phyloP scores from a whole-genome alignment of 2,113 vertebrate species.

The Python bivittatus region DNA sequence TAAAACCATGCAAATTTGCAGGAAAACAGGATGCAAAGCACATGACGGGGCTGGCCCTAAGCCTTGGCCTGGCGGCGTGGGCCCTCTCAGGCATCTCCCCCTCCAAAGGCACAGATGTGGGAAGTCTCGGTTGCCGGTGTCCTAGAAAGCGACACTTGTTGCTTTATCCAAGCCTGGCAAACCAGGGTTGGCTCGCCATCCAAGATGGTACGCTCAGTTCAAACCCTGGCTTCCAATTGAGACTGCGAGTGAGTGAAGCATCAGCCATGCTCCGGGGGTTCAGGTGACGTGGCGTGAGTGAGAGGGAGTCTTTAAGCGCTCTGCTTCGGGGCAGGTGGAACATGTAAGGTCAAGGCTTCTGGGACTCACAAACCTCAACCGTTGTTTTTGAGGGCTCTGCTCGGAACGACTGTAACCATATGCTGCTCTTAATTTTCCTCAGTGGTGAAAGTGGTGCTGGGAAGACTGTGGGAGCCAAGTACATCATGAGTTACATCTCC shows the following conservation, averaged over 20 bases:
- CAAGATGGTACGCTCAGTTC: not conserved
- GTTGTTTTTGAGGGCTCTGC: not conserved
- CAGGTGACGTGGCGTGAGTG: not conserved
- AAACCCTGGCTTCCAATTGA: not conserved
- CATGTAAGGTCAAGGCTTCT: not conserved
- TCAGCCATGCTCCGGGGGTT: not conserved
- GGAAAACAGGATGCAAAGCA: constrained; percentile 20
- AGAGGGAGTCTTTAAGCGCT: no score
- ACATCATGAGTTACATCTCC: constrained; percentile 96
- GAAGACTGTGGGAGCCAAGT: constrained; percentile 97
- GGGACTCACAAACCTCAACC: not conserved
- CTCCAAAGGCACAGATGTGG: no score
- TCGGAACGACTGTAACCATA: not conserved
- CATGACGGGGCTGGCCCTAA: not conserved
- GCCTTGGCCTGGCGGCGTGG: not conserved
- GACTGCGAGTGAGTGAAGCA: not conserved
- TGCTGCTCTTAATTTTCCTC: constrained; percentile 39
- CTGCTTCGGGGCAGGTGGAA: not conserved
- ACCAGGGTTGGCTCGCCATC: not conserved
- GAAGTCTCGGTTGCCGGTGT: not conserved
- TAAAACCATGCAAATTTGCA: constrained; percentile 43
- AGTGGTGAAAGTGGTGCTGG: constrained; percentile 97
- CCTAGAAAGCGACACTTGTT: not conserved
- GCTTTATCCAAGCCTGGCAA: not conserved
- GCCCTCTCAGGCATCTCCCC: not conserved